A percentile compares a stretch with the other conserved stretches of the same genome.
These are phyloP conservation scores for Metopolophium dirhodum DNA, from an alignment of 1,140 invertebrate species.

Conservation along the genomic window DNA sequence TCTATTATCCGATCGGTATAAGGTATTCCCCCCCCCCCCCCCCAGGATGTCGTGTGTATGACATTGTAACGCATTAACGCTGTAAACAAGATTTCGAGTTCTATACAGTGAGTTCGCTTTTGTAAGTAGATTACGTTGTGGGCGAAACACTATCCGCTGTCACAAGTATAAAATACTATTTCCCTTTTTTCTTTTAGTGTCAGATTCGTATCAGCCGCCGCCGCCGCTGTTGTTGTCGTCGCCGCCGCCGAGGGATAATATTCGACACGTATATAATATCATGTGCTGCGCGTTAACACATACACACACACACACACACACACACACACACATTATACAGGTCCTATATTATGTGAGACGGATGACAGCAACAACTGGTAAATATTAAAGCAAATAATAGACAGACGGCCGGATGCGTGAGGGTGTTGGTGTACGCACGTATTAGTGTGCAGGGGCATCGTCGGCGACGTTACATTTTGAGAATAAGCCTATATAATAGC, in stretches of 20 bases:
- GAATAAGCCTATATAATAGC: not conserved
- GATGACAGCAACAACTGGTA: not conserved
- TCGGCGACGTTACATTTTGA: not conserved
- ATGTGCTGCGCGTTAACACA: no score
- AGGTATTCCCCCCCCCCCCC: not conserved
- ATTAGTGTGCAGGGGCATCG: not conserved
- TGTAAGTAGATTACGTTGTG: constrained; percentile 5
- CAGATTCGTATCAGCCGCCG: not conserved
- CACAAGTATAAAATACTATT: not conserved
- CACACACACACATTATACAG: not conserved
- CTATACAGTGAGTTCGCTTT: not conserved
- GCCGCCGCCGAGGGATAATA: not conserved
- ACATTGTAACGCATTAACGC: not conserved
- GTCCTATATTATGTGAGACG: not conserved
- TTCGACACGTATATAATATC: not conserved
- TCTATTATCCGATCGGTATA: not conserved
- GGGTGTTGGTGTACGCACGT: not conserved
- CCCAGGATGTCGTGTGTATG: not conserved
- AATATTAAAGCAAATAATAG: not conserved
- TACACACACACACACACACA: no score
- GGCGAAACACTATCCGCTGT: not conserved
- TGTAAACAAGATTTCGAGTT: not conserved
- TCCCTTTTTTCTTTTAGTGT: not conserved
- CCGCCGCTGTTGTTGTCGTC: no score
- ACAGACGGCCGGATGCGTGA: not conserved